Conservation (phyloP, 2,888 invertebrate species). For the Elegia similella region DNA sequence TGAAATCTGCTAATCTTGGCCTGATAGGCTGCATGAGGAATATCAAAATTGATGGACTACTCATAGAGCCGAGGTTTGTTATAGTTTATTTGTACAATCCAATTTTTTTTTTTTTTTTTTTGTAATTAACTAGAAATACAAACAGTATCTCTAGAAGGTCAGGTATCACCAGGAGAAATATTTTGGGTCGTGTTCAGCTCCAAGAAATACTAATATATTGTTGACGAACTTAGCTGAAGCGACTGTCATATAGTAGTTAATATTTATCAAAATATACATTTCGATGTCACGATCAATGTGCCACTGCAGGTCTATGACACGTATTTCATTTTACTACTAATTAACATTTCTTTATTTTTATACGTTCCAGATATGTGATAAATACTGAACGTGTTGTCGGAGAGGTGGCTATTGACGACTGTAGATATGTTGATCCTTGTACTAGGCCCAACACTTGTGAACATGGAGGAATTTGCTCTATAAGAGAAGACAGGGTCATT, state of each 20-base stretch:
- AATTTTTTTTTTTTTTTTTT: too few species aligned
- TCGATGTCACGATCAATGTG: too few species aligned
- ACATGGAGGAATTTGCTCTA: slow-evolving; percentile 94
- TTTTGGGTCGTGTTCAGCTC: too few species aligned
- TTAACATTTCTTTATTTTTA: not conserved
- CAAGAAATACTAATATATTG: not conserved
- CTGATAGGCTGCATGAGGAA: slow-evolving; percentile 96
- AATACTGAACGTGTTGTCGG: slow-evolving; percentile 92
- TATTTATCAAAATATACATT: too few species aligned
- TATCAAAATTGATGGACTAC: slow-evolving; percentile 90
- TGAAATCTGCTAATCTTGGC: slow-evolving; percentile 87
- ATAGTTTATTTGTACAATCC: too few species aligned
- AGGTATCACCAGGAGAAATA: too few species aligned
- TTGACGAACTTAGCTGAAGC: not conserved
- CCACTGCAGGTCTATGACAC: too few species aligned
- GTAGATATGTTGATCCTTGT: slow-evolving; percentile 94
- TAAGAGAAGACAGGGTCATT: slow-evolving; percentile 91
- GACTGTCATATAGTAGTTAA: too few species aligned
- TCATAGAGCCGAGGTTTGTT: slow-evolving; percentile 86
- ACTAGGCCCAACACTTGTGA: slow-evolving; percentile 95
- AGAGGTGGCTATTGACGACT: slow-evolving; percentile 94
- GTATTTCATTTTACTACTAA: too few species aligned
- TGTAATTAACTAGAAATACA: too few species aligned
- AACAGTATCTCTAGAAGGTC: too few species aligned
- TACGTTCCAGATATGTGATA: slow-evolving; percentile 82